Base-by-base conservation (phyloP, 2,797 vertebrate species). In the Scyliorhinus canicula region DNA sequence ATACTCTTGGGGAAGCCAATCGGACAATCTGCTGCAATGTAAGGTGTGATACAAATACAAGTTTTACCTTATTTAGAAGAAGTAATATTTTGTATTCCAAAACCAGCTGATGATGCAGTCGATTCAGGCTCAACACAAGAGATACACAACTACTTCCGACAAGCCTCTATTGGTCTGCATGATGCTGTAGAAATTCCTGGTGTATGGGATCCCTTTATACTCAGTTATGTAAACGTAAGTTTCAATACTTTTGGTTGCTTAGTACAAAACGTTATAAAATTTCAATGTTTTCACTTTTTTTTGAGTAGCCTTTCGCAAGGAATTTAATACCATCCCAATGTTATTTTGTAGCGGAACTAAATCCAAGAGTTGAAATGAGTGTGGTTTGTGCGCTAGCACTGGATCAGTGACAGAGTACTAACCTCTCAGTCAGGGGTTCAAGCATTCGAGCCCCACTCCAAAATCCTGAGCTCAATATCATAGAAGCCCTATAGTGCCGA, bases 171-270 rank as follows among this genome's bases (percentile, higher is more conserved):
- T 57, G 97, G 96, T 95, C 96, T 99, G 1, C 96, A 96, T 95
- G 97, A 98, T 11, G 97, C 99, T 95, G 96, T 99, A 95, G 97
- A 96, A 96, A 95, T 95, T 94, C 98, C 99, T 63, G 99, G 99
- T 11, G 96, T 99, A 88, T 99, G 99, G 99, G 99, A 99, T 95
- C 96, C 97, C 26, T 99, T 99, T 95, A 97, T 99, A 95, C 97
- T 98, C 40, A 96, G 97, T 96, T 99, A 98, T 0, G 96, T 99
- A 95, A 97, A 99, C 96, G 98, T 98, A 97, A 98, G 97, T 4
- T 95, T 47, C 90, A 24, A 28, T 95, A 79, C 6, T 35, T 95
- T 2, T 57, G 93, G n/a, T 24, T 95, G 95, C 4, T 69, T 95
- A 63, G 63, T 28, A 40, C 57, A 65, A 26, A 67, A 44, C 11